phyloP scores from a whole-genome alignment of 2,888 invertebrate species.

The Fabriciana adippe region DNA sequence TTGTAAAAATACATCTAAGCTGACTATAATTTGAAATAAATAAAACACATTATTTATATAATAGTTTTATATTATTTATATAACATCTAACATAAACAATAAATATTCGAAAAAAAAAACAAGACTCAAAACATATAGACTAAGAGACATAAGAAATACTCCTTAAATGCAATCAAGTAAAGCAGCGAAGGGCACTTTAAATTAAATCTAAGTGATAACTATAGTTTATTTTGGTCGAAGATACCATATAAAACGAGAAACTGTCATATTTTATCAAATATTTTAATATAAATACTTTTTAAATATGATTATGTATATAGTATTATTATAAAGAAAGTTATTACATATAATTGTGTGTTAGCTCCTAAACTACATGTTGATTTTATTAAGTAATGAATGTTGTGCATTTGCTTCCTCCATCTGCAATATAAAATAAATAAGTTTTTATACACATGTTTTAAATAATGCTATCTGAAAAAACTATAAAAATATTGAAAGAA shows the following conservation, averaged over 20 bases:
- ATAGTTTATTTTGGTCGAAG: neutral
- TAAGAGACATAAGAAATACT: constrained; percentile 34
- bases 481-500: too few species aligned
- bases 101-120: constrained; percentile 44
- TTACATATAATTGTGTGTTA: too few species aligned
- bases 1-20: too few species aligned
- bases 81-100: constrained; percentile 38
- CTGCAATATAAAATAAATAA: too few species aligned
- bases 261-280: neutral
- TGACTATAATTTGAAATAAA: neutral
- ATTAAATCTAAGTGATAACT: neutral
- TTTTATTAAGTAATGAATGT: neutral
- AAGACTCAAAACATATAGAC: constrained; percentile 24
- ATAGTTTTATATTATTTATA: constrained; percentile 15
- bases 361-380: too few species aligned
- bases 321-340: too few species aligned
- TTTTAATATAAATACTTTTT: too few species aligned
- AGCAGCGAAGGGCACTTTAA: constrained; percentile 7
- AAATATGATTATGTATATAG: too few species aligned
- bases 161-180: constrained; percentile 37
- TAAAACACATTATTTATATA: constrained; percentile 1
- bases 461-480: too few species aligned
- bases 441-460: too few species aligned
- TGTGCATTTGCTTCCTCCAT: too few species aligned
- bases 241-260: neutral